A percentile compares a stretch with the other conserved stretches of the same genome.
These are phyloP conservation scores for Eurystomus gularis DNA, from an alignment of 2,113 vertebrate genomes.

Conservation along the genomic window DNA sequence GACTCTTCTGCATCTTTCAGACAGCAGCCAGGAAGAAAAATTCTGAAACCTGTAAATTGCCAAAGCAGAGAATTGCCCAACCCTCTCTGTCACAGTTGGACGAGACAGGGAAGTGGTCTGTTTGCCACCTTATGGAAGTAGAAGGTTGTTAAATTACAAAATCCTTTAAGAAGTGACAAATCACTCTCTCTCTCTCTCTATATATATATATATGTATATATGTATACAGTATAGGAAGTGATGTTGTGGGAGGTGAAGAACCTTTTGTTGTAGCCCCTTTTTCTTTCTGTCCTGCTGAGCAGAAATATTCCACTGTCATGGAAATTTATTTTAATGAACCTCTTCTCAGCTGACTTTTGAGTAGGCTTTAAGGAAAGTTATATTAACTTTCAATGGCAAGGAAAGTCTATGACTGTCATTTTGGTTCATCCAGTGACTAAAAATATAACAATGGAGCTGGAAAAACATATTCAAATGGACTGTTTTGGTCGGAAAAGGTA, in stretches of 20 bases:
- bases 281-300: background rate
- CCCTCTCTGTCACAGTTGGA: background rate
- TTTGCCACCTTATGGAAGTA: background rate
- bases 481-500: background rate
- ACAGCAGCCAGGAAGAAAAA: background rate
- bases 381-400: background rate
- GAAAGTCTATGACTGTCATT: background rate
- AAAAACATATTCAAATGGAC: background rate
- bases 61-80: background rate
- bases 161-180: background rate
- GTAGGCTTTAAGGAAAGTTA: background rate
- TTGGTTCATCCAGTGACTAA: conserved; percentile 3
- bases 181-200: too few relatives aligned
- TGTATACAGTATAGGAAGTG: background rate
- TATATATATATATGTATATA: too few relatives aligned
- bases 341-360: background rate
- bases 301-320: background rate
- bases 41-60: background rate
- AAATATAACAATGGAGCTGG: background rate
- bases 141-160: background rate
- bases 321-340: background rate
- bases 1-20: background rate
- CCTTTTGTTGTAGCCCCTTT: background rate
- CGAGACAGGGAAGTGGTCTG: background rate
- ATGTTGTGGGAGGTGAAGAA: background rate